Percentiles rank a stretch among this genome's conserved stretches.
Conservation (phyloP, 2,113 vertebrate genomes). For the Anhinga rufa region DNA sequence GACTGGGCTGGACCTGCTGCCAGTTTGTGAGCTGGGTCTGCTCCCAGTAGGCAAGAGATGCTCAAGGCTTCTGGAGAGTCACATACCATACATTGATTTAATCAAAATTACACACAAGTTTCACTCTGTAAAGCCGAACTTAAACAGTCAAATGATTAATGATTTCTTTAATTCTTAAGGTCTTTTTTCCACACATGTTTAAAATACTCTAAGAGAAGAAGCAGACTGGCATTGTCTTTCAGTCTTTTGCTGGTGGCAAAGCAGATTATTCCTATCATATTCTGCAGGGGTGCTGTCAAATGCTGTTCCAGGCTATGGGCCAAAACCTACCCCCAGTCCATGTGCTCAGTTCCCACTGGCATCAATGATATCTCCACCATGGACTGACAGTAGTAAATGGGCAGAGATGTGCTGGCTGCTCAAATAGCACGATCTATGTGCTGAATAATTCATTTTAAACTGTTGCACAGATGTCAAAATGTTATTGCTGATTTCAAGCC, state of each 20-base stretch:
- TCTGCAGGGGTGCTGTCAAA: constrained; percentile 54
- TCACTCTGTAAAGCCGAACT: neutral
- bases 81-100: neutral
- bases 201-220: neutral
- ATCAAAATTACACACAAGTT: neutral
- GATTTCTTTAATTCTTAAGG: neutral
- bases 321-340: constrained; percentile 53
- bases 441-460: constrained; percentile 70
- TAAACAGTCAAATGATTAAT: neutral
- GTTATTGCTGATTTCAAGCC: constrained; percentile 58
- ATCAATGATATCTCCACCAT: constrained; percentile 9
- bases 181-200: neutral
- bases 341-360: constrained; percentile 43
- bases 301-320: constrained; percentile 42
- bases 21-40: neutral
- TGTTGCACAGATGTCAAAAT: constrained; percentile 64
- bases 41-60: neutral
- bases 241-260: neutral
- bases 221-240: neutral
- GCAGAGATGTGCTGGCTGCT: constrained; percentile 58
- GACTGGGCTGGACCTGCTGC: neutral
- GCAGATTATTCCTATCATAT: constrained; percentile 35
- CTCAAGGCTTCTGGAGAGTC: neutral
- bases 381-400: constrained; percentile 43
- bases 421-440: constrained; percentile 2